Conservation (phyloP, 2,888 invertebrate species). For the Corbicula japonica region DNA sequence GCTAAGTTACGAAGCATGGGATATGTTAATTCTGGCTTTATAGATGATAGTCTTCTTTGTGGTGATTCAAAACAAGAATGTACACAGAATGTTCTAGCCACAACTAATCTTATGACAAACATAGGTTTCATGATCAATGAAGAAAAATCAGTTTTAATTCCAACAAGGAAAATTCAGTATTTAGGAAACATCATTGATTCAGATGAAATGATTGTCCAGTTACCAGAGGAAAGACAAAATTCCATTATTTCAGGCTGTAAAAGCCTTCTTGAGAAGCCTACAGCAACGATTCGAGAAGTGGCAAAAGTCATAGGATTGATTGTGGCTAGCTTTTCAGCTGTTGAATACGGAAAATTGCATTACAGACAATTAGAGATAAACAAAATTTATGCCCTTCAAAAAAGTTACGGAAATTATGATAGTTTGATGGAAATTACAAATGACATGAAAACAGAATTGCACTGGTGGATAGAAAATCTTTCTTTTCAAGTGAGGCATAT, state of each 20-base stretch:
- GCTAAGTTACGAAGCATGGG: constrained; percentile 36
- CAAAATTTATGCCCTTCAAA: constrained; percentile 22
- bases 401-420: constrained; percentile 33
- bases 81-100: constrained; percentile 23
- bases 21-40: constrained; percentile 43
- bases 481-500: constrained; percentile 2
- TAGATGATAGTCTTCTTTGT: constrained; percentile 50
- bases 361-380: constrained; percentile 34
- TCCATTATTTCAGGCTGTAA: constrained; percentile 11
- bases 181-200: constrained; percentile 52
- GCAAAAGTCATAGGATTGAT: constrained; percentile 38
- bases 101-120: constrained; percentile 5
- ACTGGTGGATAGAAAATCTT: constrained; percentile 41
- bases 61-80: constrained; percentile 34
- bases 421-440: neutral
- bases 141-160: constrained; percentile 41
- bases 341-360: constrained; percentile 34
- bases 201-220: constrained; percentile 25
- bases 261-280: neutral
- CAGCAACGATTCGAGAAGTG: constrained; percentile 22
- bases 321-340: constrained; percentile 43
- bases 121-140: constrained; percentile 43
- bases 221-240: constrained; percentile 26
- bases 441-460: constrained; percentile 8
- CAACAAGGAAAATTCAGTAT: constrained; percentile 23